Conservation (phyloP, 2,888 invertebrate genomes). For the Eristalis intricaria region DNA sequence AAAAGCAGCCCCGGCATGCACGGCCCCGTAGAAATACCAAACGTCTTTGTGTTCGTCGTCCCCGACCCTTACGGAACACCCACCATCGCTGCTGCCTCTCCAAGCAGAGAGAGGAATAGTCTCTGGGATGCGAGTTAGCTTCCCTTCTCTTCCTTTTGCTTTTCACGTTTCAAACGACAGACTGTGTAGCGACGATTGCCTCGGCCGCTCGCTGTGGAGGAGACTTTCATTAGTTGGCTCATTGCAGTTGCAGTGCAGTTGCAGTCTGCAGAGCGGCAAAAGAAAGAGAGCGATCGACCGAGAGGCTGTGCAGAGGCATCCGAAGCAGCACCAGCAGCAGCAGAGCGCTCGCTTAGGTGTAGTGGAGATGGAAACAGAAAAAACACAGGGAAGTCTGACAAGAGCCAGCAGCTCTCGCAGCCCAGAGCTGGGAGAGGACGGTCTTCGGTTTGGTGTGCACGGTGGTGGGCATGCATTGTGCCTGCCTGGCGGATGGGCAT, state of each 20-base stretch:
- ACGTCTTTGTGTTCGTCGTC: slow-evolving; percentile 35
- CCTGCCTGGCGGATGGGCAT: slow-evolving; percentile 61
- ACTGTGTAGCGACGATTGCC: slow-evolving; percentile 2
- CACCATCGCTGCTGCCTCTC: background rate
- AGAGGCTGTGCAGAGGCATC: slow-evolving; percentile 61
- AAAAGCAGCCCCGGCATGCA: slow-evolving; percentile 54
- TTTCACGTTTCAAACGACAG: background rate
- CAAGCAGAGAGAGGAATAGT: slow-evolving; percentile 49
- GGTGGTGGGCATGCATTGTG: slow-evolving; percentile 49
- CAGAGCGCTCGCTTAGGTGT: slow-evolving; percentile 35
- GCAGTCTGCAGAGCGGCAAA: slow-evolving; percentile 9
- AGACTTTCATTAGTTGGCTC: slow-evolving; percentile 67
- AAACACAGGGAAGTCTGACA: slow-evolving; percentile 68
- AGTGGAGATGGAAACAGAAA: slow-evolving; percentile 61
- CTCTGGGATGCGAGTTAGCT: slow-evolving; percentile 32
- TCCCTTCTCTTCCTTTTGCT: slow-evolving; percentile 41
- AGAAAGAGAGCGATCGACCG: slow-evolving; percentile 4
- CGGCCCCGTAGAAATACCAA: slow-evolving; percentile 26
- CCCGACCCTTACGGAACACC: slow-evolving; percentile 53
- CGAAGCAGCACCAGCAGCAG: background rate
- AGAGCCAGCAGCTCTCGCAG: slow-evolving; percentile 36
- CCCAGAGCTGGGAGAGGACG: slow-evolving; percentile 30
- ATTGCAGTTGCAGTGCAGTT: slow-evolving; percentile 59
- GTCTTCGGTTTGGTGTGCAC: slow-evolving; percentile 35
- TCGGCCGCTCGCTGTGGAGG: background rate